These are phyloP conservation scores for Lophotis ruficrista DNA, from an alignment of 2,113 vertebrate genomes.

Conservation along the genomic window DNA sequence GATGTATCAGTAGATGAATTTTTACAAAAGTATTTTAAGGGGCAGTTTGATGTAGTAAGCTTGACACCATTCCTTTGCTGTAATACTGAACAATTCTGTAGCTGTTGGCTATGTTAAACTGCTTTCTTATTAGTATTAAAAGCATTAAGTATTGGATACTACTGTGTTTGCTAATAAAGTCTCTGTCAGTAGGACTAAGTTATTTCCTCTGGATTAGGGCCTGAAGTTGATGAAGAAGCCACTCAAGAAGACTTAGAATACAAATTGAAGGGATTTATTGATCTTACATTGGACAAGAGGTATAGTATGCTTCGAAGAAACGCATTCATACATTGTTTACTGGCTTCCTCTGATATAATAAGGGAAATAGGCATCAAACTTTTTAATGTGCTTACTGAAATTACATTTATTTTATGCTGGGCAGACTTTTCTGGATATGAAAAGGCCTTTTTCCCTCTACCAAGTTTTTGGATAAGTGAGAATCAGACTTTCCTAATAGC, in stretches of 20 bases:
- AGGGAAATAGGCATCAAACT: background rate
- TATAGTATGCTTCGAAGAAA: constrained; percentile 50
- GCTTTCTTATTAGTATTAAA: background rate
- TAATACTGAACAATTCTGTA: background rate
- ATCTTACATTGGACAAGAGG: constrained; percentile 97
- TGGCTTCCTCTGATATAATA: background rate
- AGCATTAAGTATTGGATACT: background rate
- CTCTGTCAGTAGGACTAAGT: background rate
- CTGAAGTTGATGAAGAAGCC: constrained; percentile 87
- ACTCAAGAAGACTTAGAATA: constrained; percentile 95
- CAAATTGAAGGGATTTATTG: constrained; percentile 94
- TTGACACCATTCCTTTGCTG: background rate
- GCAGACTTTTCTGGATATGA: background rate
- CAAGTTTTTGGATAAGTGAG: background rate
- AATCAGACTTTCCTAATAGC: background rate
- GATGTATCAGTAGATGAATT: background rate
- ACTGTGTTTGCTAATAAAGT: background rate
- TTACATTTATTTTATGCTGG: background rate
- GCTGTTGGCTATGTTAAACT: background rate
- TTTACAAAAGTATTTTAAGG: background rate
- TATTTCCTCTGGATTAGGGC: constrained; percentile 73
- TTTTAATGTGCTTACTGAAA: background rate
- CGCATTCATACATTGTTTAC: accelerated
- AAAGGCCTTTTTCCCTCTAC: background rate
- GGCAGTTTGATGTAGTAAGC: background rate